Conservation (phyloP, 2,888 invertebrate species). For the Aphrophora alni region DNA sequence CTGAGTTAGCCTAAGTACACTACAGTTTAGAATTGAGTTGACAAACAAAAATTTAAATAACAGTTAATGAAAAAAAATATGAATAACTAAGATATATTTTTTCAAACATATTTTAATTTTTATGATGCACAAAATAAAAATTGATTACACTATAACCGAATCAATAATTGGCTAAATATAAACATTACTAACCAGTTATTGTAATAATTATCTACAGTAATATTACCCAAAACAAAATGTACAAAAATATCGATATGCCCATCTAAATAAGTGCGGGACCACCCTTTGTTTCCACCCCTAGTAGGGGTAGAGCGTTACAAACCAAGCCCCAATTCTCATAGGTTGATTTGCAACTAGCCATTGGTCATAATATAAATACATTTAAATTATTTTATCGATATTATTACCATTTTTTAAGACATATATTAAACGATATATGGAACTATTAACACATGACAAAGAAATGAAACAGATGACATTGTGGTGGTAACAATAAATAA, state of each 20-base stretch:
- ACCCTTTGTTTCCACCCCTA: conserved; percentile 39
- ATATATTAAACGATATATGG: background rate
- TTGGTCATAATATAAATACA: conserved; percentile 24
- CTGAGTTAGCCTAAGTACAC: too few species aligned
- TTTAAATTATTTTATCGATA: background rate
- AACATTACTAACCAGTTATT: too few species aligned
- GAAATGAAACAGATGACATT: background rate
- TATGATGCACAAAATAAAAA: too few species aligned
- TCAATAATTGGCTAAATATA: too few species aligned
- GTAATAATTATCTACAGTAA: too few species aligned
- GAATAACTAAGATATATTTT: too few species aligned
- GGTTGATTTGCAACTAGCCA: conserved; percentile 38
- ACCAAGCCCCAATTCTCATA: conserved; percentile 37
- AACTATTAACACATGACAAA: background rate
- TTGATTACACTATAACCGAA: too few species aligned
- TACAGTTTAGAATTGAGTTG: too few species aligned
- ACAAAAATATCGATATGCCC: background rate
- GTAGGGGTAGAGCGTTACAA: conserved; percentile 34
- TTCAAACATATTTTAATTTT: too few species aligned
- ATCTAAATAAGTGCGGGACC: conserved; percentile 15
- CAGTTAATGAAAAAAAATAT: too few species aligned
- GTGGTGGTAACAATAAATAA: background rate
- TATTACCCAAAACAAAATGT: background rate
- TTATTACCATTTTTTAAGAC: too few species aligned
- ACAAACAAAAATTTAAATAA: too few species aligned